Percentiles rank a stretch among this genome's conserved stretches.
Conservation (phyloP, 2,888 invertebrate genomes). For the Ernsta delagoae region DNA sequence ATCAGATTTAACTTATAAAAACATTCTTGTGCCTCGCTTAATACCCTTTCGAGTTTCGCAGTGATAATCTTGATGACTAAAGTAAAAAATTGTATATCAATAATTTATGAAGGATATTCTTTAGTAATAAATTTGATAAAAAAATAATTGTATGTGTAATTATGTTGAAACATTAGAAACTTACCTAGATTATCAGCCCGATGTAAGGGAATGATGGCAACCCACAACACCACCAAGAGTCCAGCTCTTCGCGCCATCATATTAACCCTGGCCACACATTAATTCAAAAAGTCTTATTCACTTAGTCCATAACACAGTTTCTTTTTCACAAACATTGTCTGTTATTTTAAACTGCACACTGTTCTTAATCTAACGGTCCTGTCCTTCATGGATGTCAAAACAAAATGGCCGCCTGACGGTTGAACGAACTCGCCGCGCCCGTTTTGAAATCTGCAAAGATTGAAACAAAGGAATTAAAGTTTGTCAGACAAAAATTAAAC, state of each 20-base stretch:
- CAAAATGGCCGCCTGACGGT: slow-evolving; percentile 7
- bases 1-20: too few species aligned
- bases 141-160: too few species aligned
- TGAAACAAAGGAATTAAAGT: slow-evolving; percentile 31
- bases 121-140: too few species aligned
- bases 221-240: slow-evolving; percentile 68
- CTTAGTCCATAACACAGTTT: slow-evolving; percentile 19
- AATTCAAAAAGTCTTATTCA: slow-evolving; percentile 7
- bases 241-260: slow-evolving; percentile 65
- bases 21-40: too few species aligned
- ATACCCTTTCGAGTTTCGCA: too few species aligned
- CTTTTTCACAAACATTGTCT: slow-evolving; percentile 24
- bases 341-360: neutral
- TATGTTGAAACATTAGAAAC: slow-evolving; percentile 42
- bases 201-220: slow-evolving; percentile 70
- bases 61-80: too few species aligned
- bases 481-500: slow-evolving; percentile 14
- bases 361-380: neutral
- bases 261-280: slow-evolving; percentile 28
- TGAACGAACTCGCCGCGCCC: slow-evolving; percentile 14
- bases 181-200: slow-evolving; percentile 79
- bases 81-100: too few species aligned
- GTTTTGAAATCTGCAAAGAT: slow-evolving; percentile 28
- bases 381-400: slow-evolving; percentile 8
- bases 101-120: too few species aligned